Conservation (phyloP, 2,113 vertebrate species). For the Saguinus imperator region DNA sequence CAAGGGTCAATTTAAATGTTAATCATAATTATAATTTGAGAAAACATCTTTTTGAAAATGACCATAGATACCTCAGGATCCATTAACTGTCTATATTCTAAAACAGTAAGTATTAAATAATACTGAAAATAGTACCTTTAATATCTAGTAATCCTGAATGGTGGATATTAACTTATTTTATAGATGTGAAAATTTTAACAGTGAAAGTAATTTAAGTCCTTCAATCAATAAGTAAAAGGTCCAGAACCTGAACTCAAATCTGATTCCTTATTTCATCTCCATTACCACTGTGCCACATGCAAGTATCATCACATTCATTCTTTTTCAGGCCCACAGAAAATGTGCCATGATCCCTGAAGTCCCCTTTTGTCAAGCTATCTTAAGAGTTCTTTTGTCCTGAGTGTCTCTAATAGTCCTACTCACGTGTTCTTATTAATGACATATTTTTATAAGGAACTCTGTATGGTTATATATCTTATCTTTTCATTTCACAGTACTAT, state of each 20-base stretch:
- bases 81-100: not conserved
- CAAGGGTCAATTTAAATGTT: not conserved
- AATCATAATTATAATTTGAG: not conserved
- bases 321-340: not conserved
- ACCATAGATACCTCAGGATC: not conserved
- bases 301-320: not conserved
- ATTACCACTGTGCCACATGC: accelerated
- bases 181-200: not conserved
- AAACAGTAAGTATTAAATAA: not conserved
- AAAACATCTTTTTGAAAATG: constrained; percentile 26
- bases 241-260: not conserved
- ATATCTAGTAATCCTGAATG: not conserved
- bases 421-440: not conserved
- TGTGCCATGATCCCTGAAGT: not conserved
- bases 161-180: not conserved
- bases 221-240: not conserved
- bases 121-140: not conserved
- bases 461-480: not conserved
- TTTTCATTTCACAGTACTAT: not conserved
- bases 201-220: not conserved
- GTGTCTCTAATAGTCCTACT: not conserved
- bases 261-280: not conserved
- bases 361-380: not conserved
- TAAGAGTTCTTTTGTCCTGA: not conserved
- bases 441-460: not conserved